Evolutionary conservation across 1,140 invertebrate genomes (phyloP).

Genomic region (Diachasma alloeum): DNA sequence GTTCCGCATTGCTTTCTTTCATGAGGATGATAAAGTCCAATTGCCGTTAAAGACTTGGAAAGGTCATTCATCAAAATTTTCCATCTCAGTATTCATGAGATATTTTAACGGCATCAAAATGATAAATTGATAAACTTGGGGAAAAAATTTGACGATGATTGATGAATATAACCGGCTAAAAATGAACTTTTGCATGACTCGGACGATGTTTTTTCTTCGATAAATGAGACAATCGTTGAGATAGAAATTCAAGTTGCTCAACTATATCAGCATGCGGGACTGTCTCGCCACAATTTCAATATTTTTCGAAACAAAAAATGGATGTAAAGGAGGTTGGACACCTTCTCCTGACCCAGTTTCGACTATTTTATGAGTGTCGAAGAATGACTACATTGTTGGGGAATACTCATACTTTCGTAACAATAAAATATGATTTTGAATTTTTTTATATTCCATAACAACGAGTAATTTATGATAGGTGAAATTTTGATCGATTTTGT

Average conservation of each 20-base stretch:
- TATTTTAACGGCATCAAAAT: background rate
- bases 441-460: too few species aligned
- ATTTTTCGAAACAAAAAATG: background rate
- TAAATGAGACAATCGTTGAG: background rate
- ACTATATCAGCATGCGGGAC: background rate
- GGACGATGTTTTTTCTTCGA: background rate
- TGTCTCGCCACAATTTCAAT: background rate
- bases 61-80: background rate
- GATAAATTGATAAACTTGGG: background rate
- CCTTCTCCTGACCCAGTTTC: background rate
- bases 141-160: background rate
- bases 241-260: background rate
- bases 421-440: background rate
- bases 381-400: background rate
- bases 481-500: too few species aligned
- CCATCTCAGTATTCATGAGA: background rate
- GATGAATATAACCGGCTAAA: background rate
- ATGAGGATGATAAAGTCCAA: background rate
- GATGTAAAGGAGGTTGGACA: background rate
- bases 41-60: background rate
- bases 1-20: background rate
- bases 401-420: background rate
- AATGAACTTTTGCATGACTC: background rate
- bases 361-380: background rate
- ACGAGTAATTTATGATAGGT: too few species aligned